phyloP scores from a whole-genome alignment of 2,888 invertebrate species.

The Heterodera filipjevi region DNA sequence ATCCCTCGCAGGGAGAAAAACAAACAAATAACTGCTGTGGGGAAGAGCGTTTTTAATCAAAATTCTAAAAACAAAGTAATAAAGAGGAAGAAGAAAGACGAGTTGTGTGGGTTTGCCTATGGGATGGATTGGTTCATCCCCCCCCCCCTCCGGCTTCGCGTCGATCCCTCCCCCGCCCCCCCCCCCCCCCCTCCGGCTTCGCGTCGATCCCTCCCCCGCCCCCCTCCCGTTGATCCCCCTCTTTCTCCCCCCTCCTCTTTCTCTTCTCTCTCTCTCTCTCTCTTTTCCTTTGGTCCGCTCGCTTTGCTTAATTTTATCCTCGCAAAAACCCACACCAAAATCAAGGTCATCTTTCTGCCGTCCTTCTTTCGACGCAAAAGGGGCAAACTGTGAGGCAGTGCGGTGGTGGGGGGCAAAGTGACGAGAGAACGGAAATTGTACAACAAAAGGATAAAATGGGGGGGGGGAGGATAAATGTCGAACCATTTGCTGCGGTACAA shows the following conservation, averaged over 20 bases:
- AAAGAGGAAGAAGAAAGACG: neutral
- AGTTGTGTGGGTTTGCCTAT: conserved; percentile 4
- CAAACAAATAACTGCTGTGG: neutral
- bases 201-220: neutral
- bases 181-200: neutral
- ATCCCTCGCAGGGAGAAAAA: neutral
- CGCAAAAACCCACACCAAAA: neutral
- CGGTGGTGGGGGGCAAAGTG: neutral
- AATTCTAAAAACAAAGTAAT: neutral
- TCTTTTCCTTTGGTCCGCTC: neutral
- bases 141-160: neutral
- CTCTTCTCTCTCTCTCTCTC: neutral
- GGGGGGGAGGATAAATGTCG: too few species aligned
- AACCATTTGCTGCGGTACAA: too few species aligned
- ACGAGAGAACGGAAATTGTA: neutral
- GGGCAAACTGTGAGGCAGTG: conserved; percentile 1
- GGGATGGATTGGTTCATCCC: neutral
- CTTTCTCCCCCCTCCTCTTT: too few species aligned
- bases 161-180: neutral
- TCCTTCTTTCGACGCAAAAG: neutral
- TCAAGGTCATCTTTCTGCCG: neutral
- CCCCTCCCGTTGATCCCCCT: neutral
- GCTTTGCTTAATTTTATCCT: conserved; percentile 1
- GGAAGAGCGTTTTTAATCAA: neutral
- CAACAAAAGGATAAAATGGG: neutral